phyloP scores from a whole-genome alignment of 2,113 vertebrate species.

The Platysteira castanea region DNA sequence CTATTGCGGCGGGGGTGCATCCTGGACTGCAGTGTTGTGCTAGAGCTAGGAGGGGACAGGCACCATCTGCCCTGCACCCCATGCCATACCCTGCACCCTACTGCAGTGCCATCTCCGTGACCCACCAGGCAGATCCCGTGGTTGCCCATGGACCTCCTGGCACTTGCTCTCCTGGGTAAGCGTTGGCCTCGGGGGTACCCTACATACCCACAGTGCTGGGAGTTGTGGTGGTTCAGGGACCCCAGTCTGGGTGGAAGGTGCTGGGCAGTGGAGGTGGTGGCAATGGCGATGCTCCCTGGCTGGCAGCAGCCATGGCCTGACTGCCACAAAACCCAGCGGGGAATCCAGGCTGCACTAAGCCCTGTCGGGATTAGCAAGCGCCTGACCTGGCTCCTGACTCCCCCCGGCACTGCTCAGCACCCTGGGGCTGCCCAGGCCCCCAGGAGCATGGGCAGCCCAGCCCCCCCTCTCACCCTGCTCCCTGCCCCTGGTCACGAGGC shows the following conservation, averaged over 20 bases:
- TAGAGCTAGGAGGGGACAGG: neutral
- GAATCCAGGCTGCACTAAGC: neutral
- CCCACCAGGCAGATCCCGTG: neutral
- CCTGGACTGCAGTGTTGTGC: accelerated
- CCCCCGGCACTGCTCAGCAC: accelerated
- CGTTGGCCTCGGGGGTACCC: accelerated
- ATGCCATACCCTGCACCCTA: accelerated
- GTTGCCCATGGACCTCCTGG: slow-evolving; percentile 29
- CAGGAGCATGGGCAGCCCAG: neutral
- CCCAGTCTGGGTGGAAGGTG: neutral
- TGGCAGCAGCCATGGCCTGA: neutral
- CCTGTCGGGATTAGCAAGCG: neutral
- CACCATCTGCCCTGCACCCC: accelerated
- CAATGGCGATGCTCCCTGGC: neutral
- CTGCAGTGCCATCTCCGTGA: accelerated
- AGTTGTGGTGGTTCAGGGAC: neutral
- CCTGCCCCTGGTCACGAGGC: neutral
- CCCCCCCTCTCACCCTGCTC: neutral
- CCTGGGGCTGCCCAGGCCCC: neutral
- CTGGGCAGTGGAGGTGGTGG: accelerated
- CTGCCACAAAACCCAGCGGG: neutral
- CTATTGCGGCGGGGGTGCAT: accelerated
- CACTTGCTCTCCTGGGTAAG: slow-evolving; percentile 15
- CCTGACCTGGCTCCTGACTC: neutral
- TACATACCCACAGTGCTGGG: accelerated